Conservation (phyloP, 2,888 invertebrate genomes). For the Amblyjoppa proteus region DNA sequence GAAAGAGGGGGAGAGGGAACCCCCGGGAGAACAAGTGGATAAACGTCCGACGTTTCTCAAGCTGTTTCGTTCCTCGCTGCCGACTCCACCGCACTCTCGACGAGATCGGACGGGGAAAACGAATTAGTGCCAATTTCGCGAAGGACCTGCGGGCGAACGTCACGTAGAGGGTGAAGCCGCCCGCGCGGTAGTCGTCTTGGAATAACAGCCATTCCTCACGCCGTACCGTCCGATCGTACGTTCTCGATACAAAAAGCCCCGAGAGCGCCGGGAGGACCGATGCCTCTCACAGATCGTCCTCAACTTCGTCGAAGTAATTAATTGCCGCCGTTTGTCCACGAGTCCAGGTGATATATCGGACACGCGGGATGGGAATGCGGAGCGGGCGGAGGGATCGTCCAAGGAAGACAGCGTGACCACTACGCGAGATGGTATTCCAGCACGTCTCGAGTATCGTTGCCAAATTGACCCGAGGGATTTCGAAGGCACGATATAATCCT, state of each 20-base stretch:
- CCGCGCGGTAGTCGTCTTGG: slow-evolving; percentile 71
- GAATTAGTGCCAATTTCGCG: slow-evolving; percentile 75
- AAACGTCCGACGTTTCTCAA: slow-evolving; percentile 61
- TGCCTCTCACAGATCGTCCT: slow-evolving; percentile 69
- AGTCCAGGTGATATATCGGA: slow-evolving; percentile 77
- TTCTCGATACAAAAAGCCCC: slow-evolving; percentile 68
- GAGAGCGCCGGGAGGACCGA: slow-evolving; percentile 67
- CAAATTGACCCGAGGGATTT: slow-evolving; percentile 45
- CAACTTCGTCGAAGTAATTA: slow-evolving; percentile 72
- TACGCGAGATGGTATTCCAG: slow-evolving; percentile 7
- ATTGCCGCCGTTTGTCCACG: slow-evolving; percentile 78
- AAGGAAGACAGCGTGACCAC: slow-evolving; percentile 30
- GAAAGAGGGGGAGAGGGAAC: slow-evolving; percentile 21
- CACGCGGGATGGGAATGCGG: background rate
- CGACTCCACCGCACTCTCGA: slow-evolving; percentile 48
- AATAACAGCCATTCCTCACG: slow-evolving; percentile 79
- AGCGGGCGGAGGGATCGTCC: slow-evolving; percentile 68
- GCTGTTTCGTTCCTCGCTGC: slow-evolving; percentile 44
- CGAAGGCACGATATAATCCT: slow-evolving; percentile 3
- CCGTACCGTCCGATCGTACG: slow-evolving; percentile 67
- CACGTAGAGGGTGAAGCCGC: slow-evolving; percentile 48
- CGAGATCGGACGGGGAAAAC: slow-evolving; percentile 71
- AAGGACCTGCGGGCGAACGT: slow-evolving; percentile 68
- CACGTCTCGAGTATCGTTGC: slow-evolving; percentile 23
- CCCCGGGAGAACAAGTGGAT: slow-evolving; percentile 48